Evolutionary conservation across 2,797 vertebrate genomes (phyloP).

Genomic region (Rhinella marina): DNA sequence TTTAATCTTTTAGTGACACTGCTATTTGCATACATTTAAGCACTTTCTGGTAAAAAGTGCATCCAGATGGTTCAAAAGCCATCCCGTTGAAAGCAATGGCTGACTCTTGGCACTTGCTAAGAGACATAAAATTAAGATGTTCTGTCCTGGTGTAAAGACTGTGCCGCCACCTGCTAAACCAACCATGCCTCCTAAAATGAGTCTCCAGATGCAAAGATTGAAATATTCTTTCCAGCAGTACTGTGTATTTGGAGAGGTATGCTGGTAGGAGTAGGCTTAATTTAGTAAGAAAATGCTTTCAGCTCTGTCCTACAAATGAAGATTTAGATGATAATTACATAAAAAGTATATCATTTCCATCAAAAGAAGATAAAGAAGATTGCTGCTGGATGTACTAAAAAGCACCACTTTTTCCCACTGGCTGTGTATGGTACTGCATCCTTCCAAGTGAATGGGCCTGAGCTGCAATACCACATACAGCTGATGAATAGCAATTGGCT

Average conservation of each 20-base stretch:
- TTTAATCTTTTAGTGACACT: background rate
- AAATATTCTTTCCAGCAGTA: background rate
- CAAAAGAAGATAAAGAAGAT: background rate
- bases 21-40: constrained; percentile 16
- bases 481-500: too few relatives aligned
- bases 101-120: constrained; percentile 29
- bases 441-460: background rate
- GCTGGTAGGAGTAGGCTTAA: background rate
- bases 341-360: background rate
- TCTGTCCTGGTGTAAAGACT: constrained; percentile 20
- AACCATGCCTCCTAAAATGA: background rate
- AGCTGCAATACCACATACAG: background rate
- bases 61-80: constrained; percentile 5
- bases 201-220: background rate
- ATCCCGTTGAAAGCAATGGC: constrained; percentile 15
- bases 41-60: constrained; percentile 6
- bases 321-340: background rate
- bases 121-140: background rate
- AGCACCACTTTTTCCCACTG: background rate
- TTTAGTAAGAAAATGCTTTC: background rate
- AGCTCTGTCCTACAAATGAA: background rate
- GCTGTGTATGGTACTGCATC: background rate
- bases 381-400: too few relatives aligned
- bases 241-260: background rate
- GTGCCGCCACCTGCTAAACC: constrained; percentile 4